phyloP scores from a whole-genome alignment of 2,888 invertebrate species.

The Tipula confusa region DNA sequence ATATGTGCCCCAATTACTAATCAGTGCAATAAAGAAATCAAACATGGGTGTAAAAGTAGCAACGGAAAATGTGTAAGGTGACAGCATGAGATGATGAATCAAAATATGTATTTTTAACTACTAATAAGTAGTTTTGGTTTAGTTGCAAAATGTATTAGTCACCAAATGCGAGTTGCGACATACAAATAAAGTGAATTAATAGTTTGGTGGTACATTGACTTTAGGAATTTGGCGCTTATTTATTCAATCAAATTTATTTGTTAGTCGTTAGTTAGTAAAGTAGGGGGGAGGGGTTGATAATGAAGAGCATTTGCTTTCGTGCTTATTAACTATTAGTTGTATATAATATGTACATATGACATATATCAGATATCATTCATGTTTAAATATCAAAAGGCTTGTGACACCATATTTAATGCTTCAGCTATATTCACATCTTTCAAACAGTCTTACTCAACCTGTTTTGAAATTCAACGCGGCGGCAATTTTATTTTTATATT shows the following conservation, averaged over 20 bases:
- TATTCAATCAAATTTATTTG: neutral
- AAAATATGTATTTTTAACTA: neutral
- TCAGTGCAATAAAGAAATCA: neutral
- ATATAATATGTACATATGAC: no score
- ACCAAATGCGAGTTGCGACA: neutral
- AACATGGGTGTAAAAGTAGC: neutral
- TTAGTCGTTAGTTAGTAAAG: no score
- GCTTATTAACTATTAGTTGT: no score
- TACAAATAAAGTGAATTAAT: neutral
- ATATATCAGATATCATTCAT: no score
- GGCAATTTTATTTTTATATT: neutral
- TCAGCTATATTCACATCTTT: no score
- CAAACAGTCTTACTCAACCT: neutral
- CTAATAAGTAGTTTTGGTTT: neutral
- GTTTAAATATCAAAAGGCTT: no score
- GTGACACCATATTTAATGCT: no score
- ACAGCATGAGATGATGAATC: neutral
- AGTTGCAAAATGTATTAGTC: neutral
- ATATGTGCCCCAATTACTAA: neutral
- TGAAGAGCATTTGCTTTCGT: no score
- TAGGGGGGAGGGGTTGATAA: no score
- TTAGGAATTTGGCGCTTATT: neutral
- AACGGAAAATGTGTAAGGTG: neutral
- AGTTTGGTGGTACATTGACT: neutral
- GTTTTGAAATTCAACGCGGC: neutral